Evolutionary conservation across 2,888 invertebrate species (phyloP), one percentile per base, ranked within the genome.

Genomic region (Rutpela maculata): DNA sequence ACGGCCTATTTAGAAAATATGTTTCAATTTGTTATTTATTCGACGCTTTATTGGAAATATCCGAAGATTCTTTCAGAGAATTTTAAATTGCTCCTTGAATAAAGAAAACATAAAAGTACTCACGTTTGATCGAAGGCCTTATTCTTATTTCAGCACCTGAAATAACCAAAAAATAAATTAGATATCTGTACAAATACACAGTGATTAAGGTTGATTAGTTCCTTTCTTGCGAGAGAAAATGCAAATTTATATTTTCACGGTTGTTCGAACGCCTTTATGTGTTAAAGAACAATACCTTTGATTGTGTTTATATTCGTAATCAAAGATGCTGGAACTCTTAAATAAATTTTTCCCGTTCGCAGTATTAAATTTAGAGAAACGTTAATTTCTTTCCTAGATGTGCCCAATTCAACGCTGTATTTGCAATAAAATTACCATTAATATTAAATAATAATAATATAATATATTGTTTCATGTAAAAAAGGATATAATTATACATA

Each of bases 61-160:
- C 63, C 22, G 15, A 18, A 10, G 59, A 35, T 50, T 63, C 31
- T 10, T 7, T 43, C 60, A 60, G 11, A 26, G 60, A 55, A 72
- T 72, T 63, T 31, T 63, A 72, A 72, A 72, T 63, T 72, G 50
- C 17, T 50, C 38, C 63, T 63, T 63, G 17, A 5, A 55, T 55
- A 63, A 63, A 72, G 72, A 55, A 72, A 50, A 72, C 72, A 31
- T 17, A 22, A 19, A 70, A 70, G 60, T 62, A 59, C 59, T 70
- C 59, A 70, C 70, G 22, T n/a, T 70, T 50, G 60, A 22, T 22
- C n/a, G 35, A 56, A 50, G 60, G 18, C 70, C 38, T 43, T 70
- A 59, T 70, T 38, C 15, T 38, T 60, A 15, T 59, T 57, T 43
- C 70, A 38, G 12, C 70, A 70, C 70, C 70, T 70, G 70, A 43